Conservation (phyloP, 2,113 vertebrate genomes). For the Neoarius graeffei region DNA sequence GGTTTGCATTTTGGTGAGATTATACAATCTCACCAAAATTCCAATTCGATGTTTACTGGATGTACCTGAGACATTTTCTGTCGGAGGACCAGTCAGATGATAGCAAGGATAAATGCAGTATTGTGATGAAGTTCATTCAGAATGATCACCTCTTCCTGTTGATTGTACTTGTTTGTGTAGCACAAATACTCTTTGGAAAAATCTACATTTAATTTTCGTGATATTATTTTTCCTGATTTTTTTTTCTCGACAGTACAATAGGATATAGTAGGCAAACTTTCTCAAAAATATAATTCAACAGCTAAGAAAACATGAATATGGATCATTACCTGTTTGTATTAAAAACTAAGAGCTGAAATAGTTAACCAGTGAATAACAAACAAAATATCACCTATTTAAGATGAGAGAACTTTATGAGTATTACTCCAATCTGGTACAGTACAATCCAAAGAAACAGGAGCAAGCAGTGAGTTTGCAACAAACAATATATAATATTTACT, state of each 20-base stretch:
- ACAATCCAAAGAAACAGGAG: neutral
- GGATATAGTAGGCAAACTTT: neutral
- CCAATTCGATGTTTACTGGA: neutral
- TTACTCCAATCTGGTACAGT: neutral
- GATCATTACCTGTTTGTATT: neutral
- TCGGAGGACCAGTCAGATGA: neutral
- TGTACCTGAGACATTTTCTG: neutral
- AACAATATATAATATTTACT: neutral
- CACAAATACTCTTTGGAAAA: neutral
- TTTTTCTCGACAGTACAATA: neutral
- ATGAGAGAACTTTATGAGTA: neutral
- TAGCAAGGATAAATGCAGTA: neutral
- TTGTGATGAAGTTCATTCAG: neutral
- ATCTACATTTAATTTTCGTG: neutral
- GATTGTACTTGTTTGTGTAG: neutral
- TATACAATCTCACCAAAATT: neutral
- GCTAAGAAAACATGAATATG: neutral
- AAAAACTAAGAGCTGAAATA: neutral
- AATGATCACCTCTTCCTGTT: neutral
- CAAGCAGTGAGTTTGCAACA: neutral
- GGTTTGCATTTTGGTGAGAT: too few relatives aligned
- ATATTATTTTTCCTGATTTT: neutral
- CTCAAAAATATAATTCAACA: neutral
- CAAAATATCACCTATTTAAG: neutral
- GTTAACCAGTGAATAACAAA: neutral